Base-by-base conservation (phyloP, 2,888 invertebrate genomes). In the Belgica antarctica region DNA sequence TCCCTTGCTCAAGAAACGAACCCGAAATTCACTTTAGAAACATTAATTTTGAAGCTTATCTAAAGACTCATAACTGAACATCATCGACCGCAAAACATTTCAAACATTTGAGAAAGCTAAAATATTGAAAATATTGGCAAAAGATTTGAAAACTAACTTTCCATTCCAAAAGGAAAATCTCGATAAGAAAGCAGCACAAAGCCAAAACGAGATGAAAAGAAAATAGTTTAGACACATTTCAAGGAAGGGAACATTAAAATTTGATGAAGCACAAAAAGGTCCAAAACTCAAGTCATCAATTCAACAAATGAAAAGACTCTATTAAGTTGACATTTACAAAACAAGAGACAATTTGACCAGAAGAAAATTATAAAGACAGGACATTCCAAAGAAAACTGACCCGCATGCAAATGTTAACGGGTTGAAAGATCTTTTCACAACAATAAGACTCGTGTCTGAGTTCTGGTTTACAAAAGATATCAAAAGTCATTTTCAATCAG, bases 391-490 rank as follows among this genome's bases (percentile, higher is more conserved):
- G n/a, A n/a, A n/a, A 41, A 10, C 41, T 41, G 41, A 41, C n/a
- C 41, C n/a, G n/a, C n/a, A n/a, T n/a, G n/a, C 22, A 19, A 15
- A 15, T 27, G 12, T 3, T 2, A 61, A n/a, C n/a, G 59, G 12
- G 15, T 7, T 8, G 22, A 8, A 25, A 10, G n/a, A 22, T 0
- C 15, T 41, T 41, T n/a, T n/a, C 12, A 41, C n/a, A 63, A 31
- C 17, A 36, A 63, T 7, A 57, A 57, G 22, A n/a, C 15, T 17
- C 62, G 31, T 31, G 31, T 15, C n/a, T 15, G 31, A 31, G 28
- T 28, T 17, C 15, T 36, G 34, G 24, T 63, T 25, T 24, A n/a
- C n/a, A n/a, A 41, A 41, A 63, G 63, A 63, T 63, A 52, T 22
- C 52, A 52, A 22, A 52, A 52, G 52, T 52, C 52, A 52, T 12